These are phyloP conservation scores for Anabacerthia variegaticeps DNA, from an alignment of 2,797 vertebrate genomes.

Conservation along the genomic window DNA sequence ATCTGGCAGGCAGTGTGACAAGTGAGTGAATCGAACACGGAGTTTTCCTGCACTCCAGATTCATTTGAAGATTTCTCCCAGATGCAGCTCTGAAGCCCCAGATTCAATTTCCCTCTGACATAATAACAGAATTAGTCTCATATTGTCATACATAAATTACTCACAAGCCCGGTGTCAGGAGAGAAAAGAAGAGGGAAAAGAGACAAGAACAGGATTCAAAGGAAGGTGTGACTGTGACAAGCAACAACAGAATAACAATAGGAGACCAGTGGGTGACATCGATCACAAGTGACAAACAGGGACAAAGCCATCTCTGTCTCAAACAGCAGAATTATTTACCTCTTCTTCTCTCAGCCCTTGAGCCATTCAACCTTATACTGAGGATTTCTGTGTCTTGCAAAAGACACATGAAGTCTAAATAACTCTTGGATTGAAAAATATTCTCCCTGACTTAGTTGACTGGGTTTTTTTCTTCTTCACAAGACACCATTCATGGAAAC, in stretches of 20 bases:
- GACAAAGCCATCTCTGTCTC: slow-evolving; percentile 51
- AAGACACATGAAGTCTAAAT: slow-evolving; percentile 53
- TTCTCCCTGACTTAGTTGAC: neutral
- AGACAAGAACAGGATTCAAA: slow-evolving; percentile 38
- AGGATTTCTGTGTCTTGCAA: slow-evolving; percentile 25
- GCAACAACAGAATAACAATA: slow-evolving; percentile 65
- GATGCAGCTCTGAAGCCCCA: slow-evolving; percentile 68
- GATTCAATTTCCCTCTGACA: slow-evolving; percentile 81
- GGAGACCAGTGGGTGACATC: slow-evolving; percentile 56
- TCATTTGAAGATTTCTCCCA: slow-evolving; percentile 75
- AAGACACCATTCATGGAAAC: neutral
- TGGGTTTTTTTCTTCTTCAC: neutral
- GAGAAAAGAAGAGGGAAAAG: slow-evolving; percentile 26
- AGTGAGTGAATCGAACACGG: slow-evolving; percentile 53
- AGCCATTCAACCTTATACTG: slow-evolving; percentile 38
- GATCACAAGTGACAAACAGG: slow-evolving; percentile 70
- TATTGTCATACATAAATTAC: slow-evolving; percentile 80
- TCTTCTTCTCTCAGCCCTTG: slow-evolving; percentile 7
- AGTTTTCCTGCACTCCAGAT: slow-evolving; percentile 64
- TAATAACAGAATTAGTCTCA: slow-evolving; percentile 78
- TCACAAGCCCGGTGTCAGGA: slow-evolving; percentile 53
- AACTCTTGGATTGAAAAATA: slow-evolving; percentile 33
- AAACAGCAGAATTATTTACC: slow-evolving; percentile 59
- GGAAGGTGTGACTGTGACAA: slow-evolving; percentile 58
- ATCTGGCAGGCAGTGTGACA: slow-evolving; percentile 76